These are phyloP conservation scores for Acanthornis magna DNA, from an alignment of 2,797 vertebrate species.

Conservation along the genomic window DNA sequence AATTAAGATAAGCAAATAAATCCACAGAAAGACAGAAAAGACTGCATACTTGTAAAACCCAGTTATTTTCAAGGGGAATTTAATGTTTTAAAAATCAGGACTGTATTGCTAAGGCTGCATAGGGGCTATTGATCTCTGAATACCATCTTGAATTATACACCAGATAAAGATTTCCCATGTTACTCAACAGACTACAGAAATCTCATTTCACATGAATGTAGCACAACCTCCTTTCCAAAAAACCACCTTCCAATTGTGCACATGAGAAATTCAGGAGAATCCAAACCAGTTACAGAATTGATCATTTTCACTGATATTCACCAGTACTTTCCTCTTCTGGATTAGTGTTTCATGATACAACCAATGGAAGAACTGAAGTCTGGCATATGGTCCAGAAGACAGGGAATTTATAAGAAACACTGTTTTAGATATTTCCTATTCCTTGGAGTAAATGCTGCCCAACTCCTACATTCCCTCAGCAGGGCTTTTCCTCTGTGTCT, in stretches of 20 bases:
- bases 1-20: slow-evolving; percentile 56
- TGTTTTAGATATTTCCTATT: background rate
- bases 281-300: background rate
- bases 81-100: background rate
- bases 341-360: background rate
- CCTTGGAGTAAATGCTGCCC: background rate
- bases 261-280: background rate
- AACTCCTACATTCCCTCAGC: background rate
- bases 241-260: background rate
- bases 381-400: background rate
- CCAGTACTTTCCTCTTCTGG: background rate
- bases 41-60: background rate
- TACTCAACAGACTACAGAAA: background rate
- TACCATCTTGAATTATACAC: background rate
- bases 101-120: accelerated
- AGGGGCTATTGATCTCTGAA: background rate
- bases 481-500: background rate
- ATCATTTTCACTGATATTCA: background rate
- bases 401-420: background rate
- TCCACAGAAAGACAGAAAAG: background rate
- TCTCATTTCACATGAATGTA: background rate
- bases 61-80: background rate
- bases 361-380: background rate
- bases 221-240: background rate
- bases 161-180: background rate